These are phyloP conservation scores for Pyrgilauda ruficollis DNA, from an alignment of 2,113 vertebrate species.

Conservation along the genomic window DNA sequence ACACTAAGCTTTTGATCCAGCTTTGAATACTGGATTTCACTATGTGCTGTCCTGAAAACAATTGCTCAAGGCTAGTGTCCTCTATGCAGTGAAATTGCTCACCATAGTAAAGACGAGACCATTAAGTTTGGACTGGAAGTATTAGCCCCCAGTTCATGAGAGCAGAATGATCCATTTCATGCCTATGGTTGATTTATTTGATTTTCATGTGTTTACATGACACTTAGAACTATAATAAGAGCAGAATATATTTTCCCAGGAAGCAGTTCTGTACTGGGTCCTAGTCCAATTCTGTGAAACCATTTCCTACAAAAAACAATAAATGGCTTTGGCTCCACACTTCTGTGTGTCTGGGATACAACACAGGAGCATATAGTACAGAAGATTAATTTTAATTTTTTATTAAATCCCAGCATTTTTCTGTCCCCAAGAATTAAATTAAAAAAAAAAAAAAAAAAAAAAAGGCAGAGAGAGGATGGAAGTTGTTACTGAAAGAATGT, in stretches of 20 bases:
- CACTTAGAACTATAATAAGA: conserved; percentile 17
- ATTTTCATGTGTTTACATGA: conserved; percentile 18
- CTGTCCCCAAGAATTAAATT: neutral
- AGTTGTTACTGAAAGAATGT: neutral
- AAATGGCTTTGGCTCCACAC: neutral
- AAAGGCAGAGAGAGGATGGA: neutral
- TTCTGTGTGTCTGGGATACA: neutral
- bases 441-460: neutral
- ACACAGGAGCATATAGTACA: neutral
- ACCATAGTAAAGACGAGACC: neutral
- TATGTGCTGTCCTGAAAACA: neutral
- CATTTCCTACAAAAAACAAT: conserved; percentile 21
- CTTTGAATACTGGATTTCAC: neutral
- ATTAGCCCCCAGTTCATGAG: neutral
- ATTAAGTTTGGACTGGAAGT: neutral
- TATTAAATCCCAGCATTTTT: neutral
- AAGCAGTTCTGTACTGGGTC: neutral
- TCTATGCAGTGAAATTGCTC: neutral
- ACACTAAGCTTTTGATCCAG: neutral
- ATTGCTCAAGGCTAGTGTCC: neutral
- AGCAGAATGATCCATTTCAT: conserved; percentile 3
- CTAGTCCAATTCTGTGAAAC: neutral
- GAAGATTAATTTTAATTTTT: neutral
- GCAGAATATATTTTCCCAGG: conserved; percentile 30
- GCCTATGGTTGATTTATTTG: conserved; percentile 10